Evolutionary conservation across 2,113 vertebrate species (phyloP).

Genomic region (Dipodomys stephensi): DNA sequence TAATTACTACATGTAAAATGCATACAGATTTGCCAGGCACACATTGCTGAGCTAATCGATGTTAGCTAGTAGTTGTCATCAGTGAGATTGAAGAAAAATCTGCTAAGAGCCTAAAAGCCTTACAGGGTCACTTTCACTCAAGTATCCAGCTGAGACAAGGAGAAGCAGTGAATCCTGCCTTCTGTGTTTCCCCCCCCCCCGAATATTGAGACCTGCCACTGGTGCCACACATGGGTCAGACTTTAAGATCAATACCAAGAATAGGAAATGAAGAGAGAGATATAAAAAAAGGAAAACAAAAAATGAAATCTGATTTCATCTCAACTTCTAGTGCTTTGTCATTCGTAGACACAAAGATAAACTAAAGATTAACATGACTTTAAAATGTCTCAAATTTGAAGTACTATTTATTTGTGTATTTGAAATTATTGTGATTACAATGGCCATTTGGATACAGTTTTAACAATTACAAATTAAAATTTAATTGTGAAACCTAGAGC

Average conservation of each 20-base stretch:
- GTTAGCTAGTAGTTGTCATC: background rate
- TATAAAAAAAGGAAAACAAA: background rate
- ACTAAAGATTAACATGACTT: background rate
- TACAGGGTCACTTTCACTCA: background rate
- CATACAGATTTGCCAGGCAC: background rate
- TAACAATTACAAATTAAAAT: background rate
- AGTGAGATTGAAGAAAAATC: background rate
- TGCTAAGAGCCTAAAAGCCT: background rate
- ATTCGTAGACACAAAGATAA: background rate
- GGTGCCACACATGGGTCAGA: fast-evolving
- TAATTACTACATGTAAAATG: background rate
- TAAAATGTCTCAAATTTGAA: constrained; percentile 25
- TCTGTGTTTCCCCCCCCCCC: too few species aligned
- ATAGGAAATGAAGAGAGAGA: background rate
- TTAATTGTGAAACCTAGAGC: background rate
- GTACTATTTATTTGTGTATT: background rate
- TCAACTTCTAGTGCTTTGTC: background rate
- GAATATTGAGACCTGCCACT: background rate
- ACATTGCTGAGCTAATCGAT: background rate
- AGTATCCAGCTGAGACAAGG: too few species aligned
- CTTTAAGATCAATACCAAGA: background rate
- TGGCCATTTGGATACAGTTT: background rate
- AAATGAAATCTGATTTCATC: background rate
- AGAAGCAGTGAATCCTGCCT: too few species aligned
- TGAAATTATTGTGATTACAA: background rate